Base-by-base conservation (phyloP, 2,113 vertebrate species). In the Dromiciops gliroides region DNA sequence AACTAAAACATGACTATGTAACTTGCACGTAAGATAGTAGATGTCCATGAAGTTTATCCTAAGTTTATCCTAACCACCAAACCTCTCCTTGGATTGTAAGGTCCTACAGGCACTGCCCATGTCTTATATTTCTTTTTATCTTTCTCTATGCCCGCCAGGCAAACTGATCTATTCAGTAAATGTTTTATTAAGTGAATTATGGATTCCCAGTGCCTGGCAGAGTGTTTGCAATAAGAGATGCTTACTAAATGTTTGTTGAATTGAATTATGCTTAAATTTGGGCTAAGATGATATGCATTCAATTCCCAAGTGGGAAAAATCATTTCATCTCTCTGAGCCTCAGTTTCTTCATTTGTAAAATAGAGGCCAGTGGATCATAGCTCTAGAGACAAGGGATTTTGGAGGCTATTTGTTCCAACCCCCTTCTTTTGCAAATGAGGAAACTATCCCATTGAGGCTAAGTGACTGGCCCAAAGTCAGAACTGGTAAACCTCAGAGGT, bases 11-110 rank as follows among this genome's bases (percentile, higher is more conserved):
- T 11, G 3, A 26, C 28, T n/a, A 89, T 23, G 28, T 51, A 92
- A 89, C 91, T 93, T 91, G 48, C 7, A 56, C 94, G 93, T 5
- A 11, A 25, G 26, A 92, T 88, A 90, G 89, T 91, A 75, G 92
- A 50, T 52, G 22, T 83, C 67, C 56, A 67, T 67, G 56, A 67
- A 67, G n/a, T 12, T 89, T 47, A 89, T 47, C 37, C 24, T 89
- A 67, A 67, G n/a, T 12, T 89, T 47, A 89, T 47, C 37, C 24
- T 89, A 26, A 50, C 24, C 25, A 28, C 67, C 48, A 94, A 52
- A 37, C 24, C 23, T 50, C 48, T 90, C 24, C 51, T 0, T 67
- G 25, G 0, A 3, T 94, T 19, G 10, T 37, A 49, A 48, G n/a
- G 16, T 83, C n/a, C 16, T 83, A 4, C 2, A 23, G 67, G n/a